phyloP scores from a whole-genome alignment of 1,140 invertebrate species.

The Pteromalus puparum region DNA sequence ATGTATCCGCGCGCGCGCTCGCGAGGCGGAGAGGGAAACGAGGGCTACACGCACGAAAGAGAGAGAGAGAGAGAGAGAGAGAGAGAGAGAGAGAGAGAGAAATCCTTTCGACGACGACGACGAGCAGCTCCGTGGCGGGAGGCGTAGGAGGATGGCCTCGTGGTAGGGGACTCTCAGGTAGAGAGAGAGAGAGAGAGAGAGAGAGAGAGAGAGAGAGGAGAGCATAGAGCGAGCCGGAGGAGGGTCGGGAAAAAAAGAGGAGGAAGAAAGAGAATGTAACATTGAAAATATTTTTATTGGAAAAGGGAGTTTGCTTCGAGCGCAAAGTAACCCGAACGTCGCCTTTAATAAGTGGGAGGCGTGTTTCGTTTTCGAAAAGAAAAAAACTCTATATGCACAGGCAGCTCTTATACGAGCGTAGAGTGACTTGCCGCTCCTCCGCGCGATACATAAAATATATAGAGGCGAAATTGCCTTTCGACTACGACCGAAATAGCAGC shows the following conservation, averaged over 20 bases:
- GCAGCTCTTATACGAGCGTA: not conserved
- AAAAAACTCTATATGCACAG: not conserved
- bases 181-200: slow-evolving; percentile 10
- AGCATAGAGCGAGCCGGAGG: slow-evolving; percentile 13
- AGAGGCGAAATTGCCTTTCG: too few species aligned
- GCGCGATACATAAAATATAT: too few species aligned
- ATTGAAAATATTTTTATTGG: slow-evolving; percentile 43
- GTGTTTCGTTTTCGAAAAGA: not conserved
- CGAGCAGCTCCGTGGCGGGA: slow-evolving; percentile 16
- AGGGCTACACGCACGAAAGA: slow-evolving; percentile 27
- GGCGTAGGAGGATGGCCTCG: slow-evolving; percentile 23
- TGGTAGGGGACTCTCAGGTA: slow-evolving; percentile 12
- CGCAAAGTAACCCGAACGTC: not conserved
- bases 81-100: not conserved
- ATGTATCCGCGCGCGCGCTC: not conserved
- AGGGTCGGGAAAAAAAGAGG: slow-evolving; percentile 14
- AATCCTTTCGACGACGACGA: slow-evolving; percentile 26
- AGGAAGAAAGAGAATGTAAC: slow-evolving; percentile 38
- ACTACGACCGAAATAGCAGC: not conserved
- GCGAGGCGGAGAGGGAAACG: slow-evolving; percentile 23
- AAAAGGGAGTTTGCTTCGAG: slow-evolving; percentile 14
- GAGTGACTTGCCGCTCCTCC: too few species aligned
- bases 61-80: too few species aligned
- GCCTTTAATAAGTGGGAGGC: slow-evolving; percentile 3
- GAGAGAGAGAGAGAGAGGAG: slow-evolving; percentile 24